phyloP scores from a whole-genome alignment of 2,113 vertebrate genomes.

The Rhinichthys klamathensis region DNA sequence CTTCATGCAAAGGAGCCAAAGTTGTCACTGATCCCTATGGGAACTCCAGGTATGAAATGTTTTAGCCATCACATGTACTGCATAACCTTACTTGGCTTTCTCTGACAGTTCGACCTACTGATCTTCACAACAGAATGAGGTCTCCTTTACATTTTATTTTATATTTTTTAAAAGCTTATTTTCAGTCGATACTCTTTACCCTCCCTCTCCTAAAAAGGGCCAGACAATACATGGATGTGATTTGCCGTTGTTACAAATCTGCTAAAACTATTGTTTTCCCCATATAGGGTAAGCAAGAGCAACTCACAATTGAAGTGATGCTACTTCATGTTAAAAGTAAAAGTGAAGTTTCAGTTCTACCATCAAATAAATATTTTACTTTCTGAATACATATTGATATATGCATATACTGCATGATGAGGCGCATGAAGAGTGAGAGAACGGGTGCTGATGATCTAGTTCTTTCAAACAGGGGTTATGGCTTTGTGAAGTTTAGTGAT shows the following conservation, averaged over 20 bases:
- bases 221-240: constrained; percentile 58
- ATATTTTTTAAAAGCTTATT: constrained; percentile 30
- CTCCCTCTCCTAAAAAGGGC: constrained; percentile 19
- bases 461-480: constrained; percentile 83
- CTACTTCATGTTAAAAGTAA: constrained; percentile 87
- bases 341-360: constrained; percentile 84
- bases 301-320: constrained; percentile 86
- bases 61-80: neutral
- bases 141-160: constrained; percentile 30
- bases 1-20: constrained; percentile 90
- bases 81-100: constrained; percentile 5
- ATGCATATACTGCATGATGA: constrained; percentile 70
- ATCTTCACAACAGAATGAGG: constrained; percentile 21
- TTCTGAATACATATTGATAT: constrained; percentile 68
- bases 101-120: neutral
- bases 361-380: constrained; percentile 78
- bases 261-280: constrained; percentile 86
- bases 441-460: constrained; percentile 64
- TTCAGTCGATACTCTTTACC: constrained; percentile 41
- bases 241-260: constrained; percentile 66
- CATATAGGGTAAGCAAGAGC: constrained; percentile 86
- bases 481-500: constrained; percentile 89
- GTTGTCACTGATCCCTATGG: constrained; percentile 89
- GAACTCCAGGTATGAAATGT: constrained; percentile 82
- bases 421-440: constrained; percentile 26